Conservation (phyloP, 1,140 invertebrate species). For the Sesamia nonagrioides region DNA sequence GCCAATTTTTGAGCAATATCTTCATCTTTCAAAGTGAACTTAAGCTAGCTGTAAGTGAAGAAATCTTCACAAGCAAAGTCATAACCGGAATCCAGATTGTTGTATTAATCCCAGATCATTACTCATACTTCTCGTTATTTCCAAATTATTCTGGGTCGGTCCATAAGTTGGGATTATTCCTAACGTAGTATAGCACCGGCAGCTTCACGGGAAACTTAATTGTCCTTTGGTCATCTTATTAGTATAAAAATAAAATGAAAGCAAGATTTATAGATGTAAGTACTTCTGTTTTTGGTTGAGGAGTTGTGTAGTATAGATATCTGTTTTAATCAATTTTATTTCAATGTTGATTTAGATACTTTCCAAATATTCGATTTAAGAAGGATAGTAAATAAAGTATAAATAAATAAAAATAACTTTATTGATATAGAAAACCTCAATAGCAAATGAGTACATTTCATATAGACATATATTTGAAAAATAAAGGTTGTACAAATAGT, state of each 20-base stretch:
- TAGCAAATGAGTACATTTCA: no score
- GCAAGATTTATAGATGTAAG: not conserved
- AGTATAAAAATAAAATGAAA: no score
- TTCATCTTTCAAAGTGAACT: not conserved
- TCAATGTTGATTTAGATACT: no score
- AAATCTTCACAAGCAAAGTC: slow-evolving; percentile 11
- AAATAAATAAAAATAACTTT: slow-evolving; percentile 2
- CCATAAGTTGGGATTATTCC: slow-evolving; percentile 36
- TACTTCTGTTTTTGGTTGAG: not conserved
- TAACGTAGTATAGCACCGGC: slow-evolving; percentile 31
- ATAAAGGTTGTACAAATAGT: no score
- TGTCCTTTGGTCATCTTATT: not conserved
- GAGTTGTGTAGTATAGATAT: no score
- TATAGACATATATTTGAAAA: no score
- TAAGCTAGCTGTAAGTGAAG: not conserved
- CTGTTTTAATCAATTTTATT: no score
- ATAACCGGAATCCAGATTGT: slow-evolving; percentile 36
- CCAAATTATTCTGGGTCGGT: slow-evolving; percentile 37
- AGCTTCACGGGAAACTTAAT: not conserved
- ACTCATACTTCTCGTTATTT: slow-evolving; percentile 29
- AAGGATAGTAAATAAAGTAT: no score
- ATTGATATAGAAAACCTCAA: no score
- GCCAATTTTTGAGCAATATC: not conserved
- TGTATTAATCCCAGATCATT: slow-evolving; percentile 43
- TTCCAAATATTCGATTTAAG: no score